Base-by-base conservation (phyloP, 2,797 vertebrate genomes). In the Percopsis omiscomaycus region DNA sequence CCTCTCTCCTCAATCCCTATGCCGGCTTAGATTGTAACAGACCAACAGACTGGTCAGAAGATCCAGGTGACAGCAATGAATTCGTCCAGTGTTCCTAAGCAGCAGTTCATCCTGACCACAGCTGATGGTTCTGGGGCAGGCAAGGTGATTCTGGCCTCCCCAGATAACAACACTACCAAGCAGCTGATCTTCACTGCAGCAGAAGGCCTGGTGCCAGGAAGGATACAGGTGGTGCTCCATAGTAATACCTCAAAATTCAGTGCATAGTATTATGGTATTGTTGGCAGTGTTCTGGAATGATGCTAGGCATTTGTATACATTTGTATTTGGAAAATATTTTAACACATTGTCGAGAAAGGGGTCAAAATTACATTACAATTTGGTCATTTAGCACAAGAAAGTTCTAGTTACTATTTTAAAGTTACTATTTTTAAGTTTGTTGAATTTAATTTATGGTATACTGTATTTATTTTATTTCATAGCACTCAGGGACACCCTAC, bases 11-110 rank as follows among this genome's bases (percentile, higher is more conserved):
- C 46, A 5, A 56, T 29, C 63, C 46, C 62, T 69, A 59, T 58
- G n/a, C 37, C 9, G 59, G n/a, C 9, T 71, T 82, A 98, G 96
- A 98, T 98, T 89, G 95, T 99, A 85, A 98, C 96, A 15, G 96
- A 98, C 87, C 96, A 97, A 88, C 96, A 98, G 89, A 96, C 95
- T 0, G 95, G 95, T 81, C 96, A 98, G 86, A 98, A 98, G 91
- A 97, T 98, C 79, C 97, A 98, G 89, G 94, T 98, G 83, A 97
- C 95, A 52, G 89, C 96, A 30, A 94, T 98, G 93, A 96, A 98
- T 76, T 89, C 95, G 15, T 92, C 95, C 44, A 91, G 88, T 59
- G 92, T 92, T 80, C 92, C 95, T 79, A 98, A 98, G 76, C 92
- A 93, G 80, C 96, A 98, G 85, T 97, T 98, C 87, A 96, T 98